Base-by-base conservation (phyloP, 2,113 vertebrate species). In the Petaurus breviceps region DNA sequence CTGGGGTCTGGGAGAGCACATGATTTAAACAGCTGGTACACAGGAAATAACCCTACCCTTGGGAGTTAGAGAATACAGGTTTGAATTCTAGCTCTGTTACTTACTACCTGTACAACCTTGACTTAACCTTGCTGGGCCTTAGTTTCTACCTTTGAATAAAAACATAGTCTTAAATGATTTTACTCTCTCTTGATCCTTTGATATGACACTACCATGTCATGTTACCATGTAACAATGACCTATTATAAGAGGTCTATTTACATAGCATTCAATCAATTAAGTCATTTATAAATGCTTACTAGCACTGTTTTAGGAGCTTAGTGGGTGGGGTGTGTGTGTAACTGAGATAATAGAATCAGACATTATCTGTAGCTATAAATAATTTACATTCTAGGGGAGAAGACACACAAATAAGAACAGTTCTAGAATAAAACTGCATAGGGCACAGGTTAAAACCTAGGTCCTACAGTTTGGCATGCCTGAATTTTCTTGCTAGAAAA, bases 391-490 rank as follows among this genome's bases (percentile, higher is more conserved):
- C 9, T 31, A 95, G 46, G 24, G 55, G 57, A 51, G 25, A 90
- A 96, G 46, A 51, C 52, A 95, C 37, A 19, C 54, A 53, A 0
- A 6, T 5, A 90, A 92, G 53, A n/a, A 77, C 92, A 93, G 50
- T 28, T 23, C 90, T 90, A 93, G 90, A 90, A 92, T 54, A 91
- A 93, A 90, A 94, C 23, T 54, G 95, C 84, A 95, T 77, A 91
- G 37, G 25, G 90, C 96, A 92, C 84, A 57, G 91, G 61, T 51
- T 53, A 93, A 92, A 68, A 55, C 49, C 95, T 68, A 8, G 50
- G 3, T 93, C 61, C 51, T 50, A 95, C 8, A 37, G 93, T 97
- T 97, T 97, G 95, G 97, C 96, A 95, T 91, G 92, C 89, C n/a
- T 95, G 61, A 68, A 68, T 68, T 96, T 90, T 55, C 61, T 93